Percentiles rank a stretch among this genome's conserved stretches.
Conservation (phyloP, 2,113 vertebrate genomes). For the Deroptyus accipitrinus region DNA sequence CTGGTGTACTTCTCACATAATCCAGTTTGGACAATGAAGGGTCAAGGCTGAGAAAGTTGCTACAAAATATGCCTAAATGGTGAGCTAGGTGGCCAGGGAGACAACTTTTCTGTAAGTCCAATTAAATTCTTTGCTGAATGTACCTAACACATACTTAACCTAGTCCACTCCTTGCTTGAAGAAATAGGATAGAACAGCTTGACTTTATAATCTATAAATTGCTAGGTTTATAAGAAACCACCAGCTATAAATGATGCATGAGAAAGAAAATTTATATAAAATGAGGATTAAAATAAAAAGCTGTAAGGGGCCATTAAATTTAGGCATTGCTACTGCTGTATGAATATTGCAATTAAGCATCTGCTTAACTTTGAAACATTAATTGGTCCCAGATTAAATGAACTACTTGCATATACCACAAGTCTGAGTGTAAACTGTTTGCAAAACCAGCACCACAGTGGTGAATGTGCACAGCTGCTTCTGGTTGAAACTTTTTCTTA, state of each 20-base stretch:
- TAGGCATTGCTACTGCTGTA: background rate
- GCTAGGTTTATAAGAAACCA: background rate
- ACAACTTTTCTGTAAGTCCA: background rate
- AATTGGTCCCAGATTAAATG: background rate
- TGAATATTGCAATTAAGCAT: slow-evolving; percentile 18
- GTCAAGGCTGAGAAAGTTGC: background rate
- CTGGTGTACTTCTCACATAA: background rate
- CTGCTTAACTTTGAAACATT: slow-evolving; percentile 12
- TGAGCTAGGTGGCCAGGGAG: background rate
- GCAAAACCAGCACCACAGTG: background rate
- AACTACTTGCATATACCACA: background rate
- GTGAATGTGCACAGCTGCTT: background rate
- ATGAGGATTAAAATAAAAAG: background rate
- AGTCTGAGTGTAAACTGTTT: background rate
- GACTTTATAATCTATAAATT: background rate
- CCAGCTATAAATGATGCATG: background rate
- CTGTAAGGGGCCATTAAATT: slow-evolving; percentile 1
- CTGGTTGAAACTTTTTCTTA: background rate
- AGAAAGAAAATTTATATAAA: background rate
- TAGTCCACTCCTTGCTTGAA: background rate
- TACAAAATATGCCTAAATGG: background rate
- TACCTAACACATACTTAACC: background rate
- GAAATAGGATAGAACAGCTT: background rate
- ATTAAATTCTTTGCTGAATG: background rate
- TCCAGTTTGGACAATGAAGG: background rate